A percentile compares a stretch with the other conserved stretches of the same genome.
phyloP scores from a whole-genome alignment of 2,888 invertebrate species.

The Leuctra nigra region DNA sequence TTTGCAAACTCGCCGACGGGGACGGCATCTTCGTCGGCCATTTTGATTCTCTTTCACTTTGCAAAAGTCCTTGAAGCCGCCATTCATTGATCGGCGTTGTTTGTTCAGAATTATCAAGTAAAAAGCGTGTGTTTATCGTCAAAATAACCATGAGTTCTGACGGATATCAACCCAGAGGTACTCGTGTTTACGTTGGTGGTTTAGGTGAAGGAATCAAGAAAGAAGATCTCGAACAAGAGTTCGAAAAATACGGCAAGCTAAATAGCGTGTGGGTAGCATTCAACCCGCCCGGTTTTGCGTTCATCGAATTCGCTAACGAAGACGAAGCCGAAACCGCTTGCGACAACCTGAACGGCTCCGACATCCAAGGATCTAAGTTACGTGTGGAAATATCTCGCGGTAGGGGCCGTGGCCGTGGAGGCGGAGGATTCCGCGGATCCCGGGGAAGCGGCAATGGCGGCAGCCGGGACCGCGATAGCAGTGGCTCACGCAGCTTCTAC shows the following conservation, averaged over 20 bases:
- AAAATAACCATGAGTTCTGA: constrained; percentile 10
- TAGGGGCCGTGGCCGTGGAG: constrained; percentile 62
- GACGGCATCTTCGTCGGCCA: too few species aligned
- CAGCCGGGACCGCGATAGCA: constrained; percentile 45
- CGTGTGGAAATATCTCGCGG: constrained; percentile 84
- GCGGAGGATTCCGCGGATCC: constrained; percentile 52
- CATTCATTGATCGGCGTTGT: too few species aligned
- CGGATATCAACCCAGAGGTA: constrained; percentile 43
- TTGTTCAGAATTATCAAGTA: too few species aligned
- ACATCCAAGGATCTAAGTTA: constrained; percentile 79
- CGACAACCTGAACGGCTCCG: constrained; percentile 80
- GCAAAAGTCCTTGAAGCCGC: too few species aligned
- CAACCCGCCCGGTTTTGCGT: constrained; percentile 91
- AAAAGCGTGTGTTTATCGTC: neutral
- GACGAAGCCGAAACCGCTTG: constrained; percentile 87
- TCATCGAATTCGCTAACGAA: constrained; percentile 85
- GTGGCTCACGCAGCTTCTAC: constrained; percentile 40
- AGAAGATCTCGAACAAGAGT: constrained; percentile 85
- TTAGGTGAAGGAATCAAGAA: constrained; percentile 83
- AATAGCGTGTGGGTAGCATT: constrained; percentile 91
- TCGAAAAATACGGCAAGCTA: constrained; percentile 86
- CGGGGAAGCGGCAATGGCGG: constrained; percentile 45
- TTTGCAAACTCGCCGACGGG: too few species aligned
- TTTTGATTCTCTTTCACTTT: too few species aligned
- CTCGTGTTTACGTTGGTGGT: constrained; percentile 86